Base-by-base conservation (phyloP, 2,113 vertebrate species). In the Sula dactylatra region DNA sequence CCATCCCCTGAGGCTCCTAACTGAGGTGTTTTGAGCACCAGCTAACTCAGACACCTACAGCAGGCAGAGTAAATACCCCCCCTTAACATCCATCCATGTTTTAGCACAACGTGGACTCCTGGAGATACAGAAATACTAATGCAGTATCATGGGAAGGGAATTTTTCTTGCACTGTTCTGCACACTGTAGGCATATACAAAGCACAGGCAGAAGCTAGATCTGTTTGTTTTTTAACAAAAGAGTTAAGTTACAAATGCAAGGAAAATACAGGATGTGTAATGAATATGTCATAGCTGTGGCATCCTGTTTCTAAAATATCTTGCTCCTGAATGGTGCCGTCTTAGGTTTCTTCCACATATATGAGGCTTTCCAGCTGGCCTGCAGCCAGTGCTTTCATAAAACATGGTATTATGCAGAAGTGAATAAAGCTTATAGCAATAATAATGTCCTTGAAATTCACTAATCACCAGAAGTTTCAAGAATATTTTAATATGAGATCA, bases 261-360 rank as follows among this genome's bases (percentile, higher is more conserved):
- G 89, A 85, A 95, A 95, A 91, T 73, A 94, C 93, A 97, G 94
- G 95, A 95, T 95, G 84, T 93, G 78, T 88, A 88, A 95, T 25
- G 73, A 93, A 34, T 96, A 96, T 89, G 91, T 96, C 97, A 95
- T 82, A 73, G 94, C 93, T 93, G 89, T 94, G 95, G 96, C 94
- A 97, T 97, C 93, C 94, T 89, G 89, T 50, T 94, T 82, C 95
- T 80, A 70, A 97, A 97, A 95, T 91, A 80, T 76, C 96, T 88
- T 94, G 89, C 91, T 97, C 94, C 84, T 95, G 91, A 88, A 97
- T 71, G 94, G 94, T 85, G 94, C 84, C 10, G 9, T 97, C 93
- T 97, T 91, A 95, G 55, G 91, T 96, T 97, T 96, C 96, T 85
- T 93, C 45, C 93, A 95, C 66, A 94, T 47, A 29, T 1, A 95